A percentile compares a stretch with the other conserved stretches of the same genome.
Conservation (phyloP, 2,888 invertebrate genomes). For the Philereme transversata region DNA sequence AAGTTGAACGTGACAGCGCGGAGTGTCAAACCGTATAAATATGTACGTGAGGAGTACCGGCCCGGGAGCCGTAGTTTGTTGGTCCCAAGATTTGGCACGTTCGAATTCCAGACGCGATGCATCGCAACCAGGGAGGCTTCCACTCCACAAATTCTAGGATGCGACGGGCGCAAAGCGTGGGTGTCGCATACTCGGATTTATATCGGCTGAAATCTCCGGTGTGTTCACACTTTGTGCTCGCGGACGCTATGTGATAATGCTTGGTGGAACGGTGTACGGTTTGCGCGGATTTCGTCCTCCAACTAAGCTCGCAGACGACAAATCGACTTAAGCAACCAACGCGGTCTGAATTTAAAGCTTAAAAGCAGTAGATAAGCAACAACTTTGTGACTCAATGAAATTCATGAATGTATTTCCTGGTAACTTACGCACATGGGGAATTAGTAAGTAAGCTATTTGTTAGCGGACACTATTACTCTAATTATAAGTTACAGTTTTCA, state of each 20-base stretch:
- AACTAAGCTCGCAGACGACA: constrained; percentile 52
- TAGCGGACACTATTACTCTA: neutral
- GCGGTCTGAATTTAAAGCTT: constrained; percentile 42
- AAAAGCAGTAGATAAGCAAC: constrained; percentile 19
- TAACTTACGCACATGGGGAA: constrained; percentile 10
- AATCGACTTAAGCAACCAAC: constrained; percentile 46
- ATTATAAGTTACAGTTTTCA: neutral
- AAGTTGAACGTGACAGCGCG: constrained; percentile 38
- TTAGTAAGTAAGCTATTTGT: constrained; percentile 4
- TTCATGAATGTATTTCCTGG: constrained; percentile 13
- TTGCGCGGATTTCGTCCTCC: constrained; percentile 57
- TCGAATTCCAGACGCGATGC: constrained; percentile 66
- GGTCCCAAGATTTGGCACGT: constrained; percentile 59
- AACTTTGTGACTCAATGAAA: constrained; percentile 21
- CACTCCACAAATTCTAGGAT: constrained; percentile 73
- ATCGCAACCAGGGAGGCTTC: constrained; percentile 54
- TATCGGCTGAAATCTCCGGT: constrained; percentile 73
- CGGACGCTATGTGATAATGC: constrained; percentile 64
- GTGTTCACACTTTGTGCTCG: constrained; percentile 70
- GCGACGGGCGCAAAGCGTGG: constrained; percentile 64
- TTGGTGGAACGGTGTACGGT: constrained; percentile 56
- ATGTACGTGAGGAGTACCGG: constrained; percentile 40
- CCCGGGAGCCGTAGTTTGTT: constrained; percentile 35
- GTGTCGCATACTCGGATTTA: constrained; percentile 74
- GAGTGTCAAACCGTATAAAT: constrained; percentile 45